Evolutionary conservation across 2,888 invertebrate genomes (phyloP).

Genomic region (Lithosia quadra): DNA sequence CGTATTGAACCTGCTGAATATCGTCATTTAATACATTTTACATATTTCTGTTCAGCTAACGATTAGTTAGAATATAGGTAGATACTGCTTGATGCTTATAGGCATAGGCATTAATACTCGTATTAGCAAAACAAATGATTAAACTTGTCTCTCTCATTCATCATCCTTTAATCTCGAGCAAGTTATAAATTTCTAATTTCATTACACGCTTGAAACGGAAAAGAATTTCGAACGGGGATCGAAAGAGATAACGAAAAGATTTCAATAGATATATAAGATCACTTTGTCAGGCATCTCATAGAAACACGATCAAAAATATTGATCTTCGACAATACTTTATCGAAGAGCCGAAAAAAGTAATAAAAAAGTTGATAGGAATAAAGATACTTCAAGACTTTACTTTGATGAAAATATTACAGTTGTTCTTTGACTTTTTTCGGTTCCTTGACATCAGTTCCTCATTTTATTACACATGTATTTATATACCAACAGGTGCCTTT

Average conservation of each 20-base stretch:
- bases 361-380: conserved; percentile 38
- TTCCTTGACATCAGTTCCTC: neutral
- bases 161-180: neutral
- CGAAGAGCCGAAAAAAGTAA: conserved; percentile 39
- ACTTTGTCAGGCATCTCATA: conserved; percentile 21
- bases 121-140: neutral
- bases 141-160: neutral
- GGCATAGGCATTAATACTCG: no score
- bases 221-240: neutral
- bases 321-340: conserved; percentile 34
- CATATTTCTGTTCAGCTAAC: neutral
- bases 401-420: conserved; percentile 37
- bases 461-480: neutral
- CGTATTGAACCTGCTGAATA: no score
- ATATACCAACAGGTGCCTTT: neutral
- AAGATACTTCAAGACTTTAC: conserved; percentile 45
- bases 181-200: neutral
- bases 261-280: neutral
- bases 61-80: neutral
- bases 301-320: conserved; percentile 34
- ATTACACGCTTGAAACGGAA: neutral
- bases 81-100: neutral
- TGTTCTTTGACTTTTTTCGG: conserved; percentile 41
- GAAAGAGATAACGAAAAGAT: neutral
- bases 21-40: neutral